Conservation (phyloP, 1,140 invertebrate genomes). For the Hypsibius dujardini region DNA sequence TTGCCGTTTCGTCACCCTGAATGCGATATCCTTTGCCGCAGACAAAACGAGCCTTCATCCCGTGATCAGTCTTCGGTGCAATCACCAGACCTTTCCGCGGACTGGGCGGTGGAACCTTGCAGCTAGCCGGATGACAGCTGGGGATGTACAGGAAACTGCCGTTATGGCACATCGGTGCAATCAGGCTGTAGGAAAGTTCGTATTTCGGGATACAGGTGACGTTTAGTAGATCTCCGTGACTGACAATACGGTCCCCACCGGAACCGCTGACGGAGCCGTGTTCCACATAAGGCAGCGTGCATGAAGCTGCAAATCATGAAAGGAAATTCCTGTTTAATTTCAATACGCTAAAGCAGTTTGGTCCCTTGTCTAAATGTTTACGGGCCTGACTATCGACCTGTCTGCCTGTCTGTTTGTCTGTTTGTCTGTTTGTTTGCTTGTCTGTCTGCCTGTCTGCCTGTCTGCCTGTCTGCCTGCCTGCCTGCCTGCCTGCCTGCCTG, state of each 20-base stretch:
- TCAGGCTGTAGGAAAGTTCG: slow-evolving; percentile 57
- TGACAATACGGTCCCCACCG: slow-evolving; percentile 43
- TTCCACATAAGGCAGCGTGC: slow-evolving; percentile 66
- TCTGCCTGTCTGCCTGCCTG: too few species aligned
- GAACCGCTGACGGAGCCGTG: slow-evolving; percentile 42
- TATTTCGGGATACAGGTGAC: slow-evolving; percentile 71
- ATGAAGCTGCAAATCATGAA: too few species aligned
- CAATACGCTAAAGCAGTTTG: too few species aligned
- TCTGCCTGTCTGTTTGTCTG: too few species aligned
- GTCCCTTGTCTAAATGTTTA: too few species aligned
- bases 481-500: too few species aligned
- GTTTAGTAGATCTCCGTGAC: slow-evolving; percentile 62
- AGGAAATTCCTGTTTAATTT: too few species aligned
- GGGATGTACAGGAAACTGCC: slow-evolving; percentile 88
- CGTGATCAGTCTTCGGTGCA: slow-evolving; percentile 83
- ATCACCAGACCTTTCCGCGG: slow-evolving; percentile 84
- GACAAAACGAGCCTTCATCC: slow-evolving; percentile 71
- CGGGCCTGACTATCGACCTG: too few species aligned
- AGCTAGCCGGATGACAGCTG: slow-evolving; percentile 52
- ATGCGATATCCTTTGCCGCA: slow-evolving; percentile 77
- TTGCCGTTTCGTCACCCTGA: slow-evolving; percentile 46
- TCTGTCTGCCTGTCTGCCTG: too few species aligned
- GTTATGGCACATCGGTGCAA: slow-evolving; percentile 67
- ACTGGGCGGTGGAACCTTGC: slow-evolving; percentile 64
- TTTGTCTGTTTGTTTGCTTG: too few species aligned